phyloP scores from a whole-genome alignment of 2,888 invertebrate species.

The Pilophorus perplexus region DNA sequence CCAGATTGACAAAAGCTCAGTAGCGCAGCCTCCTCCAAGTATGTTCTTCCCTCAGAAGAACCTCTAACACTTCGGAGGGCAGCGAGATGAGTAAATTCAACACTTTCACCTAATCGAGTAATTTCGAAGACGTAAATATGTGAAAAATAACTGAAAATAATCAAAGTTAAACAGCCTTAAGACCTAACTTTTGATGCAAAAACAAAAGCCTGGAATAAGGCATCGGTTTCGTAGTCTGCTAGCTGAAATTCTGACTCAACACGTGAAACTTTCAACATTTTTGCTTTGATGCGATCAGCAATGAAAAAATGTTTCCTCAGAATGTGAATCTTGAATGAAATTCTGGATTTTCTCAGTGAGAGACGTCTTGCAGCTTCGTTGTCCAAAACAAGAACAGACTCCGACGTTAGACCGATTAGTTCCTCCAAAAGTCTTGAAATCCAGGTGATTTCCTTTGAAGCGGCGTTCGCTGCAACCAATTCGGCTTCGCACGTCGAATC shows the following conservation, averaged over 20 bases:
- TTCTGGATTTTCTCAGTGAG: too few relatives aligned
- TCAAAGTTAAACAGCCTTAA: not conserved
- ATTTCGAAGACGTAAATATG: not conserved
- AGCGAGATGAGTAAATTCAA: not conserved
- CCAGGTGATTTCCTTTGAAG: too few relatives aligned
- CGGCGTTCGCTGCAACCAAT: too few relatives aligned
- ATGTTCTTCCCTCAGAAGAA: too few relatives aligned
- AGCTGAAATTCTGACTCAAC: constrained; percentile 21
- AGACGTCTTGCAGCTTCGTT: too few relatives aligned
- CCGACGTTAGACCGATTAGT: constrained; percentile 42
- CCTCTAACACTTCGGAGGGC: too few relatives aligned
- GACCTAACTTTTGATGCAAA: constrained; percentile 9
- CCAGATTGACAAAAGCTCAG: too few relatives aligned
- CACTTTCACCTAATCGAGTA: not conserved
- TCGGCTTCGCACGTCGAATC: too few relatives aligned
- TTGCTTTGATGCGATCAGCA: constrained; percentile 29
- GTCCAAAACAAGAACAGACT: too few relatives aligned
- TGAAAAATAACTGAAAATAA: not conserved
- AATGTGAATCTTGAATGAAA: too few relatives aligned
- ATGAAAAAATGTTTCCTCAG: constrained; percentile 39
- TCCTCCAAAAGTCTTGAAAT: constrained; percentile 48
- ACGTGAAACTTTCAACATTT: constrained; percentile 5
- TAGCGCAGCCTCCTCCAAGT: too few relatives aligned
- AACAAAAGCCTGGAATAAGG: too few relatives aligned
- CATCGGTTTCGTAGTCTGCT: constrained; percentile 28